phyloP scores from a whole-genome alignment of 2,888 invertebrate species.

The Caenorhabditis imperialis region DNA sequence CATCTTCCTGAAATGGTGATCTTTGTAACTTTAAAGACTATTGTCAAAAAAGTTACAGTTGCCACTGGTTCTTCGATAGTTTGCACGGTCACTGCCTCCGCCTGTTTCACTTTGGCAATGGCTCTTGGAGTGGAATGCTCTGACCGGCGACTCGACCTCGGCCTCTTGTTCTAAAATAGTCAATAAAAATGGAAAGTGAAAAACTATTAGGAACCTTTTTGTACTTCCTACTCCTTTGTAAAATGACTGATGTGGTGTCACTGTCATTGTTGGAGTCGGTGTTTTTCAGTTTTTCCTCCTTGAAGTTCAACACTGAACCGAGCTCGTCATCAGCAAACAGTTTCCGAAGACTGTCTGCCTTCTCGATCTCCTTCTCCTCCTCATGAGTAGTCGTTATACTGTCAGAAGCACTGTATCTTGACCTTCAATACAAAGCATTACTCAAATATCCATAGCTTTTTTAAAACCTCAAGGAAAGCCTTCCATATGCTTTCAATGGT shows the following conservation, averaged over 20 bases:
- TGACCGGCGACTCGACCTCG: conserved; percentile 41
- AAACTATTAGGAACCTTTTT: no score
- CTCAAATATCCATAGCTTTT: not conserved
- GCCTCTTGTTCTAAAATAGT: conserved; percentile 45
- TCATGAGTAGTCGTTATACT: conserved; percentile 52
- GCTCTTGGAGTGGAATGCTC: conserved; percentile 38
- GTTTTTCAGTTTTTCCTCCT: conserved; percentile 48
- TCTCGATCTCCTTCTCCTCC: conserved; percentile 49
- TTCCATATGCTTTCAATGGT: conserved; percentile 29
- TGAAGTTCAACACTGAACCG: conserved; percentile 57
- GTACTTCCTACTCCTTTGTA: conserved; percentile 34
- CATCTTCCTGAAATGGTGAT: conserved; percentile 20
- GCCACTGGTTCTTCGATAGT: conserved; percentile 19
- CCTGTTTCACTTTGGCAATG: conserved; percentile 37
- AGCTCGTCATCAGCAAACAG: conserved; percentile 60
- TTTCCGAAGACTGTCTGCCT: conserved; percentile 41
- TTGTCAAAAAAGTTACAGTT: not conserved
- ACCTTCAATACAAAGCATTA: conserved; percentile 11
- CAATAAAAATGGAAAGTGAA: no score
- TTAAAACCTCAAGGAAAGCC: conserved; percentile 47
- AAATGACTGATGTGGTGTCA: conserved; percentile 57
- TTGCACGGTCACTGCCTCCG: conserved; percentile 8
- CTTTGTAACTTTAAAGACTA: not conserved
- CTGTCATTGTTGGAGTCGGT: conserved; percentile 54
- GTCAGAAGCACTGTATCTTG: conserved; percentile 45